Evolutionary conservation across 2,797 vertebrate genomes (phyloP).

Genomic region (Esox lucius): DNA sequence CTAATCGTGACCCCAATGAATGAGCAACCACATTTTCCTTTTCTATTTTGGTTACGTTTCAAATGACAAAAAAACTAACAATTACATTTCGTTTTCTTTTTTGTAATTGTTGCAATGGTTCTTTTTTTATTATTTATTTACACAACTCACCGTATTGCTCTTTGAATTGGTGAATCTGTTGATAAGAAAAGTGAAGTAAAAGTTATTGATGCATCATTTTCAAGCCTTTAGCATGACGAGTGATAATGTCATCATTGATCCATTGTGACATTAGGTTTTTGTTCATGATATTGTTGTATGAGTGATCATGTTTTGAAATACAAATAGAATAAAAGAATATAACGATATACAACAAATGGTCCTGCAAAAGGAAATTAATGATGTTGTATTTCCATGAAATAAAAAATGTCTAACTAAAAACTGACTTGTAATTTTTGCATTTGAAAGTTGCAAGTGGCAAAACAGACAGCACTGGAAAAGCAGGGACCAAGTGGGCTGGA

Average conservation of each 20-base stretch:
- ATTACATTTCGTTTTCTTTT: slow-evolving; percentile 49
- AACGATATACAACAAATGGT: slow-evolving; percentile 76
- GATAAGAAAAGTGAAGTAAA: slow-evolving; percentile 59
- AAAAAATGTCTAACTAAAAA: slow-evolving; percentile 77
- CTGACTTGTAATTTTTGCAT: background rate
- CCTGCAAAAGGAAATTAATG: slow-evolving; percentile 74
- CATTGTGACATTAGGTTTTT: slow-evolving; percentile 82
- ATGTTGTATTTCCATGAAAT: slow-evolving; percentile 87
- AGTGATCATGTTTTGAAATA: slow-evolving; percentile 84
- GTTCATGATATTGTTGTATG: slow-evolving; percentile 85
- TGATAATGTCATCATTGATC: slow-evolving; percentile 83
- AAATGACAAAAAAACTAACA: slow-evolving; percentile 42
- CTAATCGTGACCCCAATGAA: slow-evolving; percentile 34
- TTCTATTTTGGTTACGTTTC: slow-evolving; percentile 62
- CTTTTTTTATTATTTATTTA: slow-evolving; percentile 79
- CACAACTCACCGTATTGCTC: slow-evolving; percentile 61
- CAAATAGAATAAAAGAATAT: slow-evolving; percentile 65
- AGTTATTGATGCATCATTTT: slow-evolving; percentile 71
- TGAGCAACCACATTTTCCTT: slow-evolving; percentile 48
- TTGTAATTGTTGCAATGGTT: slow-evolving; percentile 69
- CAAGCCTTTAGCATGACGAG: slow-evolving; percentile 81
- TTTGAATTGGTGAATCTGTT: slow-evolving; percentile 71
- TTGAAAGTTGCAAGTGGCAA: background rate
- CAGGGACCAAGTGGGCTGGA: background rate
- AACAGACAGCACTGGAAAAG: too few relatives aligned